A percentile compares a stretch with the other conserved stretches of the same genome.
phyloP scores from a whole-genome alignment of 1,140 invertebrate species.

The Heterodera carotae region DNA sequence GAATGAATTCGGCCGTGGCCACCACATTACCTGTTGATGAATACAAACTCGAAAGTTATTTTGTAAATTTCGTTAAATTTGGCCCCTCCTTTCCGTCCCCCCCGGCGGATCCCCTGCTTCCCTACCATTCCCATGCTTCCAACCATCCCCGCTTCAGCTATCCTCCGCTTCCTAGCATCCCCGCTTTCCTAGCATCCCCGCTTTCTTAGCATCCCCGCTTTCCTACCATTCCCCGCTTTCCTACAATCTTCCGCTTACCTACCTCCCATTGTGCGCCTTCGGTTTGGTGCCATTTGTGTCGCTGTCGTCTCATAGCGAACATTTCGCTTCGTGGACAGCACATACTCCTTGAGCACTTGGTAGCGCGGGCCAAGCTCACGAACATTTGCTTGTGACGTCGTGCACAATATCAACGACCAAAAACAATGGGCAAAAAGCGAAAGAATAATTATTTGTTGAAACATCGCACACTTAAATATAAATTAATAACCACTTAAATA shows the following conservation, averaged over 20 bases:
- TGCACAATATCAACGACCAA: neutral
- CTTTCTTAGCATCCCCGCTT: no score
- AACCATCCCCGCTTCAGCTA: no score
- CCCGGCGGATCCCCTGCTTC: no score
- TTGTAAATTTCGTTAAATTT: no score
- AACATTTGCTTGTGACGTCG: neutral
- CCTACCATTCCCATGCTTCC: no score
- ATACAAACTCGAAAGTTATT: neutral
- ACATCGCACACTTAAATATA: no score
- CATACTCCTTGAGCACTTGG: slow-evolving; percentile 33
- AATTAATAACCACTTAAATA: no score
- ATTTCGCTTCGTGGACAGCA: slow-evolving; percentile 26
- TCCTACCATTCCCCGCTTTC: no score
- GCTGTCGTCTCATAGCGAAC: slow-evolving; percentile 41
- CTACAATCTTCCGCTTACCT: neutral
- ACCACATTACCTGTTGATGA: slow-evolving; percentile 37
- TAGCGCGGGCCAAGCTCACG: slow-evolving; percentile 21
- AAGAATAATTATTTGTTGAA: neutral
- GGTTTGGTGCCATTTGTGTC: neutral
- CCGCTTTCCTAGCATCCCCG: no score
- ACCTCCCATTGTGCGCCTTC: neutral
- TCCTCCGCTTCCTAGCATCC: no score
- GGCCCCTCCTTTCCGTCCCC: no score
- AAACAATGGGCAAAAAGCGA: neutral
- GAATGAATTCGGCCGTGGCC: neutral